Percentiles rank a stretch among this genome's conserved stretches.
phyloP scores from a whole-genome alignment of 2,113 vertebrate genomes.

The Hucho hucho region DNA sequence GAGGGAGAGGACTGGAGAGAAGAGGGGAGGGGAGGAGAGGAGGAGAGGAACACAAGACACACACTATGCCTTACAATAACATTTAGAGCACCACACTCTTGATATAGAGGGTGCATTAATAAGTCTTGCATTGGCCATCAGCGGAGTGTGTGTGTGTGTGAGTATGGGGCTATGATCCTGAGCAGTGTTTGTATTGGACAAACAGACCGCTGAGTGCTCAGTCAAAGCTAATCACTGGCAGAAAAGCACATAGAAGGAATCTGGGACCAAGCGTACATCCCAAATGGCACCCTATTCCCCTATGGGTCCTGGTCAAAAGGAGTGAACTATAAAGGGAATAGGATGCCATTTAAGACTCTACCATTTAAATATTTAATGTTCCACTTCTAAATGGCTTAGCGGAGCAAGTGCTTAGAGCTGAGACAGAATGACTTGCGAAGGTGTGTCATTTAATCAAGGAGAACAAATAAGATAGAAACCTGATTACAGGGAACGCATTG shows the following conservation, averaged over 20 bases:
- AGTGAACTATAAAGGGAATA: too few species aligned
- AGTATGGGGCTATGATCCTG: not conserved
- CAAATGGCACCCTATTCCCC: too few species aligned
- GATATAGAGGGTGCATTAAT: conserved; percentile 59
- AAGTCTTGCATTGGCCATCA: conserved; percentile 56
- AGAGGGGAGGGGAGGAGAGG: conserved; percentile 22
- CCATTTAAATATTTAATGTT: conserved; percentile 60
- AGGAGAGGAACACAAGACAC: not conserved
- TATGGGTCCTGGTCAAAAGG: too few species aligned
- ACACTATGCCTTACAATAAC: not conserved
- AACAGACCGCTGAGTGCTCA: conserved; percentile 20
- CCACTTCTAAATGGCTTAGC: conserved; percentile 34
- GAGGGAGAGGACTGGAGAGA: conserved; percentile 3
- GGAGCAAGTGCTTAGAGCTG: conserved; percentile 34
- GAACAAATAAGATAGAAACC: conserved; percentile 20
- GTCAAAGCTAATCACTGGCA: conserved; percentile 28
- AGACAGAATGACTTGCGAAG: conserved; percentile 22
- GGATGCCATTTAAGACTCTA: too few species aligned
- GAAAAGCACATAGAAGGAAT: conserved; percentile 36
- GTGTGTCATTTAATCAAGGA: conserved; percentile 14
- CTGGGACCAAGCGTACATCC: conserved; percentile 10
- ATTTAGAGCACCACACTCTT: conserved; percentile 32
- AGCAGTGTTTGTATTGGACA: conserved; percentile 41
- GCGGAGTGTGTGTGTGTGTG: not conserved
- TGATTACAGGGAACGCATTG: conserved; percentile 32